These are phyloP conservation scores for Petrophora chlorosata DNA, from an alignment of 2,888 invertebrate genomes.

Conservation along the genomic window DNA sequence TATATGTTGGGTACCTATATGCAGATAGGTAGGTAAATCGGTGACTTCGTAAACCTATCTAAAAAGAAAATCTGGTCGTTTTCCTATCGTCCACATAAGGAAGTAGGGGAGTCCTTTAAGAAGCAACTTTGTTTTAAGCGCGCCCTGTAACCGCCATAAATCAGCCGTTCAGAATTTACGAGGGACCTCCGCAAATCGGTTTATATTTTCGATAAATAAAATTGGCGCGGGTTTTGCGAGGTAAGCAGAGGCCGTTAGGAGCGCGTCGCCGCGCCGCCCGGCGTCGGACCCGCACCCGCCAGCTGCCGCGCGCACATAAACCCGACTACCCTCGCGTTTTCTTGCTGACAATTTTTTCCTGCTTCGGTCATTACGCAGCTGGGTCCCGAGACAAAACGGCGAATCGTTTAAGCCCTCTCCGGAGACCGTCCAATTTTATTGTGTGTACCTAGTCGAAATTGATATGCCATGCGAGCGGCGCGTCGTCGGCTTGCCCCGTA, in stretches of 20 bases:
- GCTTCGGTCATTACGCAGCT: constrained; percentile 83
- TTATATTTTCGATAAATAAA: constrained; percentile 85
- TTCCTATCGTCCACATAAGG: constrained; percentile 45
- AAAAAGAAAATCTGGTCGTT: constrained; percentile 34
- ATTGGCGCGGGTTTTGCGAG: constrained; percentile 83
- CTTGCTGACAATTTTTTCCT: constrained; percentile 84
- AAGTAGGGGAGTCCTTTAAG: constrained; percentile 68
- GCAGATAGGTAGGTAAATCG: constrained; percentile 19
- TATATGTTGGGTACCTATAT: too few species aligned
- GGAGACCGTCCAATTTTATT: constrained; percentile 83
- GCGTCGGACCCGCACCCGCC: constrained; percentile 52
- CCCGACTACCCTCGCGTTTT: constrained; percentile 82
- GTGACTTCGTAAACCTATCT: constrained; percentile 36
- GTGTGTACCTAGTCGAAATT: constrained; percentile 82
- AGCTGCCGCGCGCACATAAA: constrained; percentile 80
- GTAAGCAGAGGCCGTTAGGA: constrained; percentile 83
- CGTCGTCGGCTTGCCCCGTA: constrained; percentile 57
- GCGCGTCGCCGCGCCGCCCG: constrained; percentile 62
- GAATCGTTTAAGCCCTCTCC: constrained; percentile 84
- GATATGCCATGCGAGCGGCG: constrained; percentile 77
- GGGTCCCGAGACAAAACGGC: constrained; percentile 83
- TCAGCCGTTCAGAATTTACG: constrained; percentile 80
- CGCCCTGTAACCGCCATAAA: constrained; percentile 80
- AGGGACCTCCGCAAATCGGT: constrained; percentile 82
- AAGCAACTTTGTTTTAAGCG: constrained; percentile 76